These are phyloP conservation scores for Temnothorax nylanderi DNA, from an alignment of 1,140 invertebrate genomes.

Conservation along the genomic window DNA sequence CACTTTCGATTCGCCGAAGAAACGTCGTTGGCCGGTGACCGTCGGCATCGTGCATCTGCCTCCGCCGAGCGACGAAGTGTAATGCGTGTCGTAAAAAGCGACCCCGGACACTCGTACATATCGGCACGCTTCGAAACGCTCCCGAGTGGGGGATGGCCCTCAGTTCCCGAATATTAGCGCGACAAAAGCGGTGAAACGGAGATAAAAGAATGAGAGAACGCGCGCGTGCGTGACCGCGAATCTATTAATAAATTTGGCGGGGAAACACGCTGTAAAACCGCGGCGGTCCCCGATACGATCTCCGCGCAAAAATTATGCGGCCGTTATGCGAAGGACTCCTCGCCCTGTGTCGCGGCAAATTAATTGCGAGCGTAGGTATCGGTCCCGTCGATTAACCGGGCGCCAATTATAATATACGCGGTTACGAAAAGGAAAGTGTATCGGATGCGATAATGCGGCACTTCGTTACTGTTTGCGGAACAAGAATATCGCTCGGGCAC, in stretches of 20 bases:
- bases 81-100: slow-evolving; percentile 44
- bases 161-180: slow-evolving; percentile 13
- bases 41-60: slow-evolving; percentile 28
- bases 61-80: background rate
- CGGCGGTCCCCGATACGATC: slow-evolving; percentile 18
- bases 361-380: slow-evolving; percentile 9
- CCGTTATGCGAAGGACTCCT: background rate
- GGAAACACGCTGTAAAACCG: background rate
- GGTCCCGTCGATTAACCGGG: slow-evolving; percentile 11
- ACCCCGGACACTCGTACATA: background rate
- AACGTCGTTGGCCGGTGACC: background rate
- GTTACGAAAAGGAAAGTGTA: slow-evolving; percentile 23
- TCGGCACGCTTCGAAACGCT: slow-evolving; percentile 14
- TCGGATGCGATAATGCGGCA: background rate
- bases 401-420: background rate
- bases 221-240: slow-evolving; percentile 32
- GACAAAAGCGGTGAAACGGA: slow-evolving; percentile 13
- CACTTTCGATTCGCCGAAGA: slow-evolving; percentile 29
- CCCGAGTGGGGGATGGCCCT: background rate
- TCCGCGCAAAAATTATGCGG: slow-evolving; percentile 34
- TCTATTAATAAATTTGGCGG: slow-evolving; percentile 53
- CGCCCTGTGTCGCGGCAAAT: background rate
- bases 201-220: slow-evolving; percentile 25
- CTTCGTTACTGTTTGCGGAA: background rate
- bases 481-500: background rate